Evolutionary conservation across 2,113 vertebrate genomes (phyloP), one percentile per base, ranked within the genome.

Genomic region (Eretmochelys imbricata): DNA sequence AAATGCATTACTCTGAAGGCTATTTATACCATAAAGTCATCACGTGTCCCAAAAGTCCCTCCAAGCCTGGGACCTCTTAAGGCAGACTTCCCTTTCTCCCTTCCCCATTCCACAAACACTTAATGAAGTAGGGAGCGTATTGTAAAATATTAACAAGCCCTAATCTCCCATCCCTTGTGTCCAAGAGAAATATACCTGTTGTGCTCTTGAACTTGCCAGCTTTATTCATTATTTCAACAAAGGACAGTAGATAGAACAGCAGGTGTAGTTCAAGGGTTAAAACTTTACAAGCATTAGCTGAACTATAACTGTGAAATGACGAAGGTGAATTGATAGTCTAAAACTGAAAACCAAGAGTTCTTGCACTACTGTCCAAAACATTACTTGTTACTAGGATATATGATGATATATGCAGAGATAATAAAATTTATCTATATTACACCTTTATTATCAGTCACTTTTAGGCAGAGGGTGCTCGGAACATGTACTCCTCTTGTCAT

Each of bases 301-400:
- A 27, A 87, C 50, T 22, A 22, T 53, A 38, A 82, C 89, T 55
- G 31, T 87, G 95, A 90, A 94, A 84, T 91, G 89, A 95, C 76
- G 82, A 42, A 57, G 85, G 25, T 17, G 38, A 93, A 80, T 6
- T 76, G 46, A 24, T 89, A 72, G 12, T 31, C 94, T 92, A 57
- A 78, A 46, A 49, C n/a, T 88, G 0, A 20, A n/a, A 76, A 80
- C 19, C 31, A 38, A 1, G 50, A 6, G 1, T 42, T 78, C 24
- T 88, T 50, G 12, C 4, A 35, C 25, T 76, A 19, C 27, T 76
- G 10, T 86, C 22, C 48, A 51, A 62, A 48, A 38, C 46, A 24
- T 20, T 75, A 72, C 49, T 27, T 20, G 49, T 85, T 50, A 29
- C 14, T 53, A 29, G 29, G 57, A 69, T 10, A 22, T 57, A n/a